phyloP scores from a whole-genome alignment of 2,888 invertebrate species.

The Anodontia alba region DNA sequence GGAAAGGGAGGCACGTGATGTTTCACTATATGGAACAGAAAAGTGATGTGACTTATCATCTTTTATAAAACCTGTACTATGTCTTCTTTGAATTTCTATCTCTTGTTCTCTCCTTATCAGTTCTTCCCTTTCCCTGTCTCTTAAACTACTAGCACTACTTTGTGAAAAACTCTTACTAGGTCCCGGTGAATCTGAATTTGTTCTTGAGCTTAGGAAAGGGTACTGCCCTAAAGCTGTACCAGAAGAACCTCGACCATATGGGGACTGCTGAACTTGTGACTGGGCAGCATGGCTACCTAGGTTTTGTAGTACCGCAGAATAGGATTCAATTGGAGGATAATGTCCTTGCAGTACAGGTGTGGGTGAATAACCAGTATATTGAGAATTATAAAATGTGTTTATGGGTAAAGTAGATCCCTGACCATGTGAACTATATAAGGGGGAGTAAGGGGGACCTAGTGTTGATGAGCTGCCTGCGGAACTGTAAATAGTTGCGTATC shows the following conservation, averaged over 20 bases:
- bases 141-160: slow-evolving; percentile 34
- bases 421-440: slow-evolving; percentile 47
- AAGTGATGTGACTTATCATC: slow-evolving; percentile 67
- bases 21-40: slow-evolving; percentile 63
- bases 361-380: slow-evolving; percentile 63
- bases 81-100: slow-evolving; percentile 55
- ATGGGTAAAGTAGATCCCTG: slow-evolving; percentile 59
- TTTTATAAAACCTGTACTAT: slow-evolving; percentile 62
- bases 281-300: slow-evolving; percentile 80
- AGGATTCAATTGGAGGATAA: slow-evolving; percentile 66
- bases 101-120: slow-evolving; percentile 50
- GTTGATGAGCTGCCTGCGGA: slow-evolving; percentile 50
- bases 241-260: slow-evolving; percentile 44
- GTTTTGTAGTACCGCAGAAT: slow-evolving; percentile 79
- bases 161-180: slow-evolving; percentile 60
- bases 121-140: slow-evolving; percentile 57
- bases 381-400: slow-evolving; percentile 72
- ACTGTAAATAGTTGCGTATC: slow-evolving; percentile 37
- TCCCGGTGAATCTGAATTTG: slow-evolving; percentile 59
- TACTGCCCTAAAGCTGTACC: slow-evolving; percentile 61
- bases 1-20: slow-evolving; percentile 61
- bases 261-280: slow-evolving; percentile 73
- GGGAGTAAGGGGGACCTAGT: slow-evolving; percentile 56
- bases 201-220: slow-evolving; percentile 60
- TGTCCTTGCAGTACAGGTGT: slow-evolving; percentile 45